Conservation (phyloP, 2,888 invertebrate genomes). For the Acronicta alni region DNA sequence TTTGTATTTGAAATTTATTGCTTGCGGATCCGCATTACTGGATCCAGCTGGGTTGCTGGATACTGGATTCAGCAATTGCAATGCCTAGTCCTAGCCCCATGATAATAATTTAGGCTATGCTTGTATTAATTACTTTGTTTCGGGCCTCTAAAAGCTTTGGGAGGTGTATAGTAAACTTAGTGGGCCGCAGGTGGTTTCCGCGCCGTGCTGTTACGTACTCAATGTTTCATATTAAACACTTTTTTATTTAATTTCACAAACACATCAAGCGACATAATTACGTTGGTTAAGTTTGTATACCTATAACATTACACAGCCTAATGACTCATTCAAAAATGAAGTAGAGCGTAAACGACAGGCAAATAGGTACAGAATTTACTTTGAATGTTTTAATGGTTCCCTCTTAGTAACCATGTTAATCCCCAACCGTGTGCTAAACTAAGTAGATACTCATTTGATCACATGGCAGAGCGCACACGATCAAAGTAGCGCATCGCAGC, state of each 20-base stretch:
- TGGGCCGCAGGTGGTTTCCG: constrained; percentile 31
- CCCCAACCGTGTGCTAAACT: constrained; percentile 65
- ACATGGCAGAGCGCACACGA: constrained; percentile 83
- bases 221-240: constrained; percentile 31
- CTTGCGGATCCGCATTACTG: no score
- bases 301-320: neutral
- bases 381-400: constrained; percentile 52
- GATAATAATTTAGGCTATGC: constrained; percentile 19
- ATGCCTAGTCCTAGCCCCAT: neutral
- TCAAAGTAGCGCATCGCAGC: constrained; percentile 78
- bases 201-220: constrained; percentile 20
- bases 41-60: no score
- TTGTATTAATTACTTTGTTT: constrained; percentile 49
- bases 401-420: constrained; percentile 63
- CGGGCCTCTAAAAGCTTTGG: constrained; percentile 38
- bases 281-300: neutral
- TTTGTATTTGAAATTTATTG: no score
- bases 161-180: constrained; percentile 29
- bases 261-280: neutral
- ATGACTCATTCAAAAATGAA: constrained; percentile 17
- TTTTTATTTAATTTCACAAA: constrained; percentile 20
- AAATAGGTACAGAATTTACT: constrained; percentile 49
- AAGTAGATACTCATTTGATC: constrained; percentile 79
- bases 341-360: constrained; percentile 27
- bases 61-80: no score